Conservation (phyloP, 2,888 invertebrate species). For the Ametastegia equiseti region DNA sequence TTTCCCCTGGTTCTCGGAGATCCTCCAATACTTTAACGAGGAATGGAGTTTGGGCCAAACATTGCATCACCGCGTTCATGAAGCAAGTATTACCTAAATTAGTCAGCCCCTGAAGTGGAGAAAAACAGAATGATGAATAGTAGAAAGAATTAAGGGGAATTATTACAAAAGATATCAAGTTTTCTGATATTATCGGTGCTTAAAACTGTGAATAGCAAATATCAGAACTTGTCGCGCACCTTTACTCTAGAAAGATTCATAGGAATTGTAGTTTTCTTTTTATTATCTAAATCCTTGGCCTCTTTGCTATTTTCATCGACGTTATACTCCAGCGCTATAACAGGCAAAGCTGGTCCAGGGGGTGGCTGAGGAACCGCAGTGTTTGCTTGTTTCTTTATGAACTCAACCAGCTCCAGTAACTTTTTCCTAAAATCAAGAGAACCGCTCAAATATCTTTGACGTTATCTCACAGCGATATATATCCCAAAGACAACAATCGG, state of each 20-base stretch:
- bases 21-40: constrained; percentile 85
- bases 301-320: constrained; percentile 32
- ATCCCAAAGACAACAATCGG: too few species aligned
- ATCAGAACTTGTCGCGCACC: constrained; percentile 53
- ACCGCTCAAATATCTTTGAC: constrained; percentile 29
- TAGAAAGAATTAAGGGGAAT: too few species aligned
- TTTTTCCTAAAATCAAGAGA: constrained; percentile 81
- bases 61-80: constrained; percentile 97
- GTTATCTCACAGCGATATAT: constrained; percentile 38
- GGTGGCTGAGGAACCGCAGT: constrained; percentile 62
- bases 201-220: neutral
- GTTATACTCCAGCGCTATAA: constrained; percentile 48
- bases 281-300: constrained; percentile 11
- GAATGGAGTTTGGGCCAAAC: constrained; percentile 91
- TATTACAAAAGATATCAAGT: too few species aligned
- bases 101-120: constrained; percentile 87
- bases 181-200: too few species aligned
- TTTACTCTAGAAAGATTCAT: constrained; percentile 64
- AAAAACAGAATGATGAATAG: too few species aligned
- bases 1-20: constrained; percentile 83
- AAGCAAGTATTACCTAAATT: constrained; percentile 98
- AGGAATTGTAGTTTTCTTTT: constrained; percentile 41
- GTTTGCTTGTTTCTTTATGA: constrained; percentile 80
- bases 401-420: constrained; percentile 86
- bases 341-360: constrained; percentile 53